Percentiles rank a stretch among this genome's conserved stretches.
Conservation (phyloP, 2,888 invertebrate genomes). For the Spodoptera picta region DNA sequence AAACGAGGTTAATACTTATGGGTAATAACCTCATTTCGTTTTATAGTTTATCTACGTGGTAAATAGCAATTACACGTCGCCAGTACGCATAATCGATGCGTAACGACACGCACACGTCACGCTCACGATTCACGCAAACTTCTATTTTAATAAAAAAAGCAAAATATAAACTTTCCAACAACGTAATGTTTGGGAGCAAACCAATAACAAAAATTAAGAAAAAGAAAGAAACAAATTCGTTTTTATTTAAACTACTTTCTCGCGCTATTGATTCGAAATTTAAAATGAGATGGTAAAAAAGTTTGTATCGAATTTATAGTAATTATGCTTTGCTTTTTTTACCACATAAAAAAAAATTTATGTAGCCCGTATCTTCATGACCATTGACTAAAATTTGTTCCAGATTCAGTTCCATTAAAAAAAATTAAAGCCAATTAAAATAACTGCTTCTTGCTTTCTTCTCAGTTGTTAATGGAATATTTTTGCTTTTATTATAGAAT, state of each 20-base stretch:
- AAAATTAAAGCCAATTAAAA: no score
- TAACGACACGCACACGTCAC: conserved; percentile 54
- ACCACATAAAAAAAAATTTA: no score
- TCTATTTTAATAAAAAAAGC: conserved; percentile 27
- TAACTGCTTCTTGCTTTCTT: no score
- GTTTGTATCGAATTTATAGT: no score
- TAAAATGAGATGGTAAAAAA: conserved; percentile 8
- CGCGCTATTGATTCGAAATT: conserved; percentile 19
- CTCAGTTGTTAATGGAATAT: neutral
- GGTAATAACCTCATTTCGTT: conserved; percentile 47
- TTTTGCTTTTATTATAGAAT: no score
- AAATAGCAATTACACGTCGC: conserved; percentile 48
- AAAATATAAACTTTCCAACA: conserved; percentile 38
- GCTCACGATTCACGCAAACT: conserved; percentile 47
- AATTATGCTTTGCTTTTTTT: no score
- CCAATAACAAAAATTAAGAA: conserved; percentile 25
- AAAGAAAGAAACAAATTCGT: conserved; percentile 11
- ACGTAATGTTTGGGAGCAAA: conserved; percentile 41
- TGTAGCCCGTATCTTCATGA: no score
- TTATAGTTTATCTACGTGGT: conserved; percentile 41
- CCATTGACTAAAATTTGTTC: no score
- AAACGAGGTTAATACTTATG: conserved; percentile 45
- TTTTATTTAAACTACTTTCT: conserved; percentile 6
- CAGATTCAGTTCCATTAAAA: no score
- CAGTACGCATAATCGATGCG: conserved; percentile 52